Base-by-base conservation (phyloP, 1,140 invertebrate species). In the Aphaenogaster floridana region DNA sequence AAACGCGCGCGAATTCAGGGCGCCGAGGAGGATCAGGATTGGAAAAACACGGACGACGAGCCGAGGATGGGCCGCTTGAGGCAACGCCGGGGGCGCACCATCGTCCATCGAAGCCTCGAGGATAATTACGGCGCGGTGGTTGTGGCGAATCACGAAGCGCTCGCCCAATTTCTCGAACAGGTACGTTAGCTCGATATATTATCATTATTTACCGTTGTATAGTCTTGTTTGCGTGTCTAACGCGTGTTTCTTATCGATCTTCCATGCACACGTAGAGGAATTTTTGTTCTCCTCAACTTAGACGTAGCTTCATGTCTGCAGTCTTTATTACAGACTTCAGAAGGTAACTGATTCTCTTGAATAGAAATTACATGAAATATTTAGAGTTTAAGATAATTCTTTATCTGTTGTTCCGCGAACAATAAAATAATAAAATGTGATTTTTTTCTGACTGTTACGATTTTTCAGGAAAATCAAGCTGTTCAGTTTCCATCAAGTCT, bases 111-210 rank as follows among this genome's bases (percentile, higher is more conserved):
- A 91, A 98, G 97, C 93, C 95, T 98, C 48, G 98, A 98, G 93
- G 98, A 98, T 91, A 98, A 98, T 95, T 98, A 98, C 92, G 97
- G 97, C 1, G 98, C 98, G 59, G 98, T 98, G 2, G 97, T 98
- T 57, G 97, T 98, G n/a, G 98, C 98, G 52, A 98, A 98, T 96
- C 98, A 98, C 92, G 97, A 98, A 95, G 97, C 98, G 3, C 96
- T 98, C 0, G 97, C 98, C 48, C 98, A 98, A 95, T 97, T 98
- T 91, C 95, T 98, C 66, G 97, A 98, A 93, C 97, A 98, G 96
- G 98, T 98, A 96, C 94, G 88, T 79, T 15, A 45, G 64, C n/a
- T 50, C 6, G 28, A 4, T 9, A 13, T 68, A 50, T 69, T 69
- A 48, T 63, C 5, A 63, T 66, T 66, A 66, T 39, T 66, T 66